Conservation (phyloP, 2,888 invertebrate genomes). For the Onchidella celtica region DNA sequence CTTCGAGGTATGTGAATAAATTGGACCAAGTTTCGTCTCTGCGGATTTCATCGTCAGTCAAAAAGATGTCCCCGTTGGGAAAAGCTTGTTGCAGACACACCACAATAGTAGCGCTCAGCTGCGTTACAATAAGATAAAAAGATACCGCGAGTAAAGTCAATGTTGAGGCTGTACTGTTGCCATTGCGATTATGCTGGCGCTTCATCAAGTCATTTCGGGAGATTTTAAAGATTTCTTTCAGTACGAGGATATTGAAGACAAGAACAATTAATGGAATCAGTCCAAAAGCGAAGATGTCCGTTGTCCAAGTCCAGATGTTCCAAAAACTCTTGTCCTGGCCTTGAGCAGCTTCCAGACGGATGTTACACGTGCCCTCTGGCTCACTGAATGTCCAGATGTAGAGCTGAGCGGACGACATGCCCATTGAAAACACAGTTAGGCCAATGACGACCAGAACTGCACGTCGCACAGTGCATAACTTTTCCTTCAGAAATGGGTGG, state of each 20-base stretch:
- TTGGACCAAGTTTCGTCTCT: conserved; percentile 65
- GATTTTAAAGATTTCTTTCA: conserved; percentile 67
- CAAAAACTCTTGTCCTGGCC: conserved; percentile 55
- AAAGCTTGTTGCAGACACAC: conserved; percentile 58
- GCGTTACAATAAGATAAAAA: conserved; percentile 74
- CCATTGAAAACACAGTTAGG: conserved; percentile 54
- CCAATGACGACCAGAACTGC: conserved; percentile 60
- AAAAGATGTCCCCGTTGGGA: conserved; percentile 55
- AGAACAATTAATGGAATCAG: conserved; percentile 67
- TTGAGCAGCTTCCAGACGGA: conserved; percentile 50
- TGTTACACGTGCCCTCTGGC: conserved; percentile 52
- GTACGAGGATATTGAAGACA: conserved; percentile 70
- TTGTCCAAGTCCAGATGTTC: conserved; percentile 65
- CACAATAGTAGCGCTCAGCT: conserved; percentile 72
- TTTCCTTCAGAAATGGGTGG: conserved; percentile 67
- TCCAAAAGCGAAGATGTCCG: conserved; percentile 67
- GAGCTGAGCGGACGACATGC: conserved; percentile 62
- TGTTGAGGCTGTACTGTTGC: conserved; percentile 66
- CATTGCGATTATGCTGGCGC: conserved; percentile 52
- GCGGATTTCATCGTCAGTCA: conserved; percentile 64
- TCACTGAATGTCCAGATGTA: conserved; percentile 68
- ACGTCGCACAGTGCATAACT: conserved; percentile 66
- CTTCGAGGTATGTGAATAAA: conserved; percentile 60
- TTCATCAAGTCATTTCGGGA: conserved; percentile 56
- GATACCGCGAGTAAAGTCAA: conserved; percentile 73